phyloP scores from a whole-genome alignment of 2,113 vertebrate genomes.

The Dasyprocta punctata region DNA sequence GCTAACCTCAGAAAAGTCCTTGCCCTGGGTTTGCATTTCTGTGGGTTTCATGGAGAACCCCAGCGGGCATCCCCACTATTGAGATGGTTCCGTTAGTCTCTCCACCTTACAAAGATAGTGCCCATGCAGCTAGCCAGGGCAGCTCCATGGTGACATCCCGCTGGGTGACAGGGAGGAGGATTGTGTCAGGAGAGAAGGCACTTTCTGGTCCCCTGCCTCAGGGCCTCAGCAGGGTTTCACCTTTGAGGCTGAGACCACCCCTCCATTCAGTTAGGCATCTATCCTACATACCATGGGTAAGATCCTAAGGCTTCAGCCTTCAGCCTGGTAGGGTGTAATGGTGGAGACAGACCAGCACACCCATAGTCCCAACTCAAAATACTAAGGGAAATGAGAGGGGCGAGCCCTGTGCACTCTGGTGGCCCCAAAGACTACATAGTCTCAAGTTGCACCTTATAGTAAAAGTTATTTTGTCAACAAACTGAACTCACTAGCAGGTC shows the following conservation, averaged over 20 bases:
- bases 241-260: neutral
- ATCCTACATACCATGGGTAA: neutral
- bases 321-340: neutral
- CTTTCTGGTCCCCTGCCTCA: neutral
- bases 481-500: neutral
- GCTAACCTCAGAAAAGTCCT: neutral
- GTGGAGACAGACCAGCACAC: neutral
- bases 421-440: neutral
- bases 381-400: too few relatives aligned
- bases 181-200: neutral
- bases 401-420: neutral
- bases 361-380: neutral
- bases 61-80: neutral
- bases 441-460: neutral
- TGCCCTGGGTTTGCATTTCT: neutral
- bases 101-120: neutral
- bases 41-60: neutral
- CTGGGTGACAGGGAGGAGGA: too few relatives aligned
- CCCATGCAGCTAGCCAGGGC: neutral
- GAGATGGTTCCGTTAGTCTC: neutral
- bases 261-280: neutral
- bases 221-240: neutral
- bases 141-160: neutral
- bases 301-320: neutral
- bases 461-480: slow-evolving; percentile 19